Percentiles rank a stretch among this genome's conserved stretches.
Evolutionary conservation across 1,140 invertebrate genomes (phyloP).

Genomic region (Stratiolaelaps scimitus): DNA sequence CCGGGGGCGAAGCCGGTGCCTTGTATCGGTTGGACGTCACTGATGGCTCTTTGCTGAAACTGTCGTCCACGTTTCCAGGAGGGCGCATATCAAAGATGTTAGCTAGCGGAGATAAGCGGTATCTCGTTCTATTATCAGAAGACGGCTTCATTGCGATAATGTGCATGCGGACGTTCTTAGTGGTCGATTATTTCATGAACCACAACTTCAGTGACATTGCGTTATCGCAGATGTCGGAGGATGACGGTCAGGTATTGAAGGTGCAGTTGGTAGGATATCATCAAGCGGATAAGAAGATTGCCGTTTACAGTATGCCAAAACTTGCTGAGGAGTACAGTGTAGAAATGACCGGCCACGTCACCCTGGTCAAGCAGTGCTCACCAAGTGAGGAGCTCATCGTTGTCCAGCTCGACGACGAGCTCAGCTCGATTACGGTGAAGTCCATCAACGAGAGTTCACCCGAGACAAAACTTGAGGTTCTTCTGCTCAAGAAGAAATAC

Average conservation of each 20-base stretch:
- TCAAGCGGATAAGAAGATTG: neutral
- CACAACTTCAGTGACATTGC: neutral
- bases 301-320: constrained; percentile 10
- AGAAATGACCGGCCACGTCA: neutral
- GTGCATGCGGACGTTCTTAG: neutral
- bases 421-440: constrained; percentile 13
- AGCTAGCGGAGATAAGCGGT: constrained; percentile 4
- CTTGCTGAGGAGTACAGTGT: neutral
- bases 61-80: constrained; percentile 4
- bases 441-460: constrained; percentile 12
- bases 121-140: neutral
- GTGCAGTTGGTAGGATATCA: constrained; percentile 5
- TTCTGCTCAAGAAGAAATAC: constrained; percentile 15
- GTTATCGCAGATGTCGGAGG: neutral
- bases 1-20: neutral
- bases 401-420: neutral
- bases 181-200: constrained; percentile 23
- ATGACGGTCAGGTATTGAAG: constrained; percentile 1
- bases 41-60: neutral
- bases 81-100: constrained; percentile 4
- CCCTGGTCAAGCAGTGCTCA: neutral
- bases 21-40: neutral
- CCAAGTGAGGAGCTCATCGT: neutral
- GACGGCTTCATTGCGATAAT: constrained; percentile 3
- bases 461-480: constrained; percentile 2